Conservation (phyloP, 2,888 invertebrate species). For the Copidosoma aretas region DNA sequence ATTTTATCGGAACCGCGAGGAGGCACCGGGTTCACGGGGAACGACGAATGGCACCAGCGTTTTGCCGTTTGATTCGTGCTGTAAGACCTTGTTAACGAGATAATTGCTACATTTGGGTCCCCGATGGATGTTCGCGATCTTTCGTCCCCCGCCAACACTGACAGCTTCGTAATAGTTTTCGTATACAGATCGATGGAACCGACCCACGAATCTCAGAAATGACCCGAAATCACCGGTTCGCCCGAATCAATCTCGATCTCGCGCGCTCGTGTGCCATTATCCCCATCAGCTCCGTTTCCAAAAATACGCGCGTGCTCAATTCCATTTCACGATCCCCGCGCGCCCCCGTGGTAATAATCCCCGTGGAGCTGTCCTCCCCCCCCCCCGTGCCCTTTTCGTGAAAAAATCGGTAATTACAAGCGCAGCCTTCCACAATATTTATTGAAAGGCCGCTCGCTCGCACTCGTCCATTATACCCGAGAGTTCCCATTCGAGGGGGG, state of each 20-base stretch:
- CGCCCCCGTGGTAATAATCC: too few species aligned
- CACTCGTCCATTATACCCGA: slow-evolving; percentile 1
- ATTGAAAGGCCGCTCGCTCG: neutral
- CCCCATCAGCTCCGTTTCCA: too few species aligned
- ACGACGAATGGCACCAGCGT: neutral
- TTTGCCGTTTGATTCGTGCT: neutral
- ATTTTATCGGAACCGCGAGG: too few species aligned
- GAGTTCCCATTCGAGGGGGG: neutral
- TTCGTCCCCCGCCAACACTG: neutral
- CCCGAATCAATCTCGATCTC: neutral
- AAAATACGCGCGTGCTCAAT: too few species aligned
- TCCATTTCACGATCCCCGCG: too few species aligned
- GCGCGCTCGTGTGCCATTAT: neutral
- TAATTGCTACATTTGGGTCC: neutral
- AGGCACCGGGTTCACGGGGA: too few species aligned
- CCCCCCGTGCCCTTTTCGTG: slow-evolving; percentile 16
- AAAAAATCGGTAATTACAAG: slow-evolving; percentile 33
- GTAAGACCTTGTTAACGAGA: neutral
- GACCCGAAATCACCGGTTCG: neutral
- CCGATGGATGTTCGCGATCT: neutral
- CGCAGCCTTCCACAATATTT: neutral
- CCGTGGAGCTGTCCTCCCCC: neutral
- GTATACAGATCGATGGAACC: neutral
- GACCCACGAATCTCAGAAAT: too few species aligned
- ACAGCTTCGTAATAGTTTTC: neutral